A percentile compares a stretch with the other conserved stretches of the same genome.
Evolutionary conservation across 2,888 invertebrate genomes (phyloP).

Genomic region (Drosophila kanekoi): DNA sequence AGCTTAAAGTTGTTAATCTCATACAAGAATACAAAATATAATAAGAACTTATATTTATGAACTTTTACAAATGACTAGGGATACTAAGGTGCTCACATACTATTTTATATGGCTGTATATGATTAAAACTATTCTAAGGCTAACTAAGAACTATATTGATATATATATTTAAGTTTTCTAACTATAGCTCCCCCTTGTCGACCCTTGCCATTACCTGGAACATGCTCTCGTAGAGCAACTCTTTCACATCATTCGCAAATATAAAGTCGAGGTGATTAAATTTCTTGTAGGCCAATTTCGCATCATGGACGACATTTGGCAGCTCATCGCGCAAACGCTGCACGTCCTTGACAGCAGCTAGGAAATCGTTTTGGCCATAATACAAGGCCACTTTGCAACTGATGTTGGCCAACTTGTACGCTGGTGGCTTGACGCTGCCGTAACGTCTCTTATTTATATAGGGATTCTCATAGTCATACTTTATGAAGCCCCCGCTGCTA

Average conservation of each 20-base stretch:
- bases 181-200: conserved; percentile 51
- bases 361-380: conserved; percentile 73
- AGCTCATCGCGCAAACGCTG: conserved; percentile 45
- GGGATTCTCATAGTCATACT: conserved; percentile 86
- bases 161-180: not conserved
- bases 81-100: no score
- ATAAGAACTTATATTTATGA: no score
- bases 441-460: conserved; percentile 33
- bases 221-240: conserved; percentile 46
- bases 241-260: conserved; percentile 44
- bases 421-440: conserved; percentile 76
- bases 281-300: conserved; percentile 32
- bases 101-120: no score
- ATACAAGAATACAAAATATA: not conserved
- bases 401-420: conserved; percentile 85
- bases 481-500: conserved; percentile 80
- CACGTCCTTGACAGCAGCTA: conserved; percentile 85
- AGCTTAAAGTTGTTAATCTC: not conserved
- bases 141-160: not conserved
- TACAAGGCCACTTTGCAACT: conserved; percentile 84
- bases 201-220: conserved; percentile 53
- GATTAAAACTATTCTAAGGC: no score
- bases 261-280: conserved; percentile 60
- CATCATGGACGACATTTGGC: conserved; percentile 71
- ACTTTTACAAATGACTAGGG: no score